A percentile compares a stretch with the other conserved stretches of the same genome.
Conservation (phyloP, 1,140 invertebrate species). For the Lordiphosa collinella region DNA sequence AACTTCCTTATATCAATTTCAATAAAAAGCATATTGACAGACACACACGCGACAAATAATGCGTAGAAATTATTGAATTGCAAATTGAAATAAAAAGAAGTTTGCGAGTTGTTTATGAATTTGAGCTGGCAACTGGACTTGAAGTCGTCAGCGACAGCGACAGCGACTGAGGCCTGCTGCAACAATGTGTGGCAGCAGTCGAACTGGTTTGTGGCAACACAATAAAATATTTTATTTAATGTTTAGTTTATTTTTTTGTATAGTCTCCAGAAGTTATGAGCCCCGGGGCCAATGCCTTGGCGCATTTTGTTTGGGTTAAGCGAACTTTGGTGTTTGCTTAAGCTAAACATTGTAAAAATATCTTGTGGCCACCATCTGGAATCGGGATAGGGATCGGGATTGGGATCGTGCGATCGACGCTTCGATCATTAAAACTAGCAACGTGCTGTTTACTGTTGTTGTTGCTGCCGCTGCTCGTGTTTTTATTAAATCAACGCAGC, state of each 20-base stretch:
- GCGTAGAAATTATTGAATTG: constrained; percentile 74
- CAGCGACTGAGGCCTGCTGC: no score
- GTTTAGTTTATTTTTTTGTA: constrained; percentile 73
- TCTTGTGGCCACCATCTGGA: constrained; percentile 43
- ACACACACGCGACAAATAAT: constrained; percentile 58
- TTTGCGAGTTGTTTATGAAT: constrained; percentile 67
- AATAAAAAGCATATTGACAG: constrained; percentile 68
- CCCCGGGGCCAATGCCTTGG: constrained; percentile 45
- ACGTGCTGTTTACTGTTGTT: constrained; percentile 72
- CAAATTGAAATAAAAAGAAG: constrained; percentile 71
- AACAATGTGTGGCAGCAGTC: constrained; percentile 67
- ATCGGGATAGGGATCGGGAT: constrained; percentile 21
- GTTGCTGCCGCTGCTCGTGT: constrained; percentile 36
- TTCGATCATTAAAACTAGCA: constrained; percentile 75
- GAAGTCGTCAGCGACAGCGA: constrained; percentile 30
- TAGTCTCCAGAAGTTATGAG: constrained; percentile 59
- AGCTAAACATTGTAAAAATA: constrained; percentile 76
- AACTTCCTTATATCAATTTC: constrained; percentile 70
- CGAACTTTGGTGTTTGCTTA: constrained; percentile 61
- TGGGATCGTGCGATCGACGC: constrained; percentile 47
- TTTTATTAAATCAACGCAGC: constrained; percentile 76
- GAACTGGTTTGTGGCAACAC: constrained; percentile 67
- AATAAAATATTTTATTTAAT: constrained; percentile 79
- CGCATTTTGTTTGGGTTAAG: constrained; percentile 39
- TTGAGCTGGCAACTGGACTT: constrained; percentile 47